Percentiles rank a stretch among this genome's conserved stretches.
Conservation (phyloP, 2,888 invertebrate species). For the Aleiodes leptofemur region DNA sequence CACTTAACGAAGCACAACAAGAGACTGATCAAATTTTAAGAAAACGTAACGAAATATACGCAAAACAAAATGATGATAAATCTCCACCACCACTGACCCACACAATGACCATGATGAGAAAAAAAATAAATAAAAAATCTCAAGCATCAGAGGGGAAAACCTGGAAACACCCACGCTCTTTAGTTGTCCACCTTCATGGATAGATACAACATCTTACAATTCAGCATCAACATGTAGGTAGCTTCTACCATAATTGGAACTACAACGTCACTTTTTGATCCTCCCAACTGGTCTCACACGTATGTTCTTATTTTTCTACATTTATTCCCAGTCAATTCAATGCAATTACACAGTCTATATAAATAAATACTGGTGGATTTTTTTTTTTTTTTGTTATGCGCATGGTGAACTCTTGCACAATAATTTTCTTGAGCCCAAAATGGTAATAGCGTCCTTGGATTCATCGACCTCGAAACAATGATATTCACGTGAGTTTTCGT, state of each 20-base stretch:
- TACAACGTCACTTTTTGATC: conserved; percentile 9
- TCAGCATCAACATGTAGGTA: conserved; percentile 13
- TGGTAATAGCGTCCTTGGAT: conserved; percentile 43
- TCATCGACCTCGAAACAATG: conserved; percentile 39
- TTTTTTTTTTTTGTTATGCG: conserved; percentile 16
- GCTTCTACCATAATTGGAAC: conserved; percentile 17
- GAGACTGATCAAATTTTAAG: neutral
- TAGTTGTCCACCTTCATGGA: conserved; percentile 1
- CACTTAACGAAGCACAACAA: neutral
- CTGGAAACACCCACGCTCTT: conserved; percentile 5
- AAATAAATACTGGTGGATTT: neutral
- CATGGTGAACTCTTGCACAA: conserved; percentile 43
- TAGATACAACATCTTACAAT: neutral
- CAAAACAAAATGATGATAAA: neutral
- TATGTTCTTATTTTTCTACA: neutral
- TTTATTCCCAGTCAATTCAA: neutral
- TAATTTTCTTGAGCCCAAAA: conserved; percentile 42
- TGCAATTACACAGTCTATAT: neutral
- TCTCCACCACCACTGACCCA: conserved; percentile 15
- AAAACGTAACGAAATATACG: conserved; percentile 32
- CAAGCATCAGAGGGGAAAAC: neutral
- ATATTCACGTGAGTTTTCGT: conserved; percentile 34
- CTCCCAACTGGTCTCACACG: neutral
- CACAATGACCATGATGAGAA: conserved; percentile 17
- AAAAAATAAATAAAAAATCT: neutral